These are phyloP conservation scores for Erpornis zantholeuca DNA, from an alignment of 2,113 vertebrate genomes.

Conservation along the genomic window DNA sequence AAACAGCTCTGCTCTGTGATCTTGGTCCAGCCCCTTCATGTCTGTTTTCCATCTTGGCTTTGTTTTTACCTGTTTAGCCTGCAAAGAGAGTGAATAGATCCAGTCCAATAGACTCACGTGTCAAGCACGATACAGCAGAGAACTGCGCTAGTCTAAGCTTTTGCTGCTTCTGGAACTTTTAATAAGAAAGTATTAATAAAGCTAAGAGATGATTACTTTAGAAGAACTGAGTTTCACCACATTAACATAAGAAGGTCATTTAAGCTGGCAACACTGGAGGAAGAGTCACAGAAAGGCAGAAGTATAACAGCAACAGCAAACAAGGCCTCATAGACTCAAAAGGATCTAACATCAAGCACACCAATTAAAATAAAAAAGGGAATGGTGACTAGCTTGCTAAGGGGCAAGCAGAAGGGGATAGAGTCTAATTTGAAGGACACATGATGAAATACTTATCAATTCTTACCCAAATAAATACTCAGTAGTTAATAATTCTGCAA, in stretches of 20 bases:
- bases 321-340: background rate
- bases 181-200: background rate
- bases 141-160: background rate
- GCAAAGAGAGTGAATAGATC: background rate
- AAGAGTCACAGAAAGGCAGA: background rate
- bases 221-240: background rate
- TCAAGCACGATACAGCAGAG: background rate
- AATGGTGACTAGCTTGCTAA: background rate
- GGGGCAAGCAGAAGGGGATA: background rate
- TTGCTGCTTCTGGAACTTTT: background rate
- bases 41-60: background rate
- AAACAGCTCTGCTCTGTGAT: background rate
- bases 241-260: background rate
- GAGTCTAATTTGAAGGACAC: background rate
- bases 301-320: background rate
- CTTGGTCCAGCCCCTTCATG: background rate
- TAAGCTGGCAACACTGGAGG: background rate
- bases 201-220: background rate
- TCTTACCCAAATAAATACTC: background rate
- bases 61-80: background rate
- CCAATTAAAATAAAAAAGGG: background rate
- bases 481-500: background rate
- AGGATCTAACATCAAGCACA: background rate
- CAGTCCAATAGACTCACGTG: accelerated
- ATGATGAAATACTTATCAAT: background rate